Percentiles rank a stretch among this genome's conserved stretches.
phyloP scores from a whole-genome alignment of 2,797 vertebrate species.

The Danio kyathit region DNA sequence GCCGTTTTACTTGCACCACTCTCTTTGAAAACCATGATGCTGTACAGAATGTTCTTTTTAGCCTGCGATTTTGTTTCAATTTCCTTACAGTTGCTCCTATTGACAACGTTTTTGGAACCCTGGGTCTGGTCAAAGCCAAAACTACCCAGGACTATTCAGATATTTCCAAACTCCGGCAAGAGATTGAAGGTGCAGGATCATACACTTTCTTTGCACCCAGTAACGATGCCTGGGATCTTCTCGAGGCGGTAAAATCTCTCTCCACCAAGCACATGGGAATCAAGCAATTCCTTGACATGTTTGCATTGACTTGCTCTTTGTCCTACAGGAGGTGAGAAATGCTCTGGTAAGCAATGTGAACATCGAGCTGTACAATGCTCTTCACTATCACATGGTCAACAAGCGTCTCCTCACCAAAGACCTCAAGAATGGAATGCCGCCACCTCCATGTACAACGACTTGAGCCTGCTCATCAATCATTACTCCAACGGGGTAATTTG shows the following conservation, averaged over 20 bases:
- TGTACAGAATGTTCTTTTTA: not conserved
- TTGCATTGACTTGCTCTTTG: not conserved
- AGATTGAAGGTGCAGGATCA: slow-evolving; percentile 93
- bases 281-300: not conserved
- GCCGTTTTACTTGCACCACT: too few species aligned
- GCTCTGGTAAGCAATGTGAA: slow-evolving; percentile 95
- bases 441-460: slow-evolving; percentile 91
- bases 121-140: slow-evolving; percentile 88
- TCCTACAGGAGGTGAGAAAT: slow-evolving; percentile 79
- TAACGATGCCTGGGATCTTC: slow-evolving; percentile 92
- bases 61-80: not conserved
- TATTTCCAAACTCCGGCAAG: slow-evolving; percentile 85
- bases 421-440: slow-evolving; percentile 89
- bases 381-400: slow-evolving; percentile 96
- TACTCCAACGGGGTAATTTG: slow-evolving; percentile 93
- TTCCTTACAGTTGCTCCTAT: slow-evolving; percentile 88
- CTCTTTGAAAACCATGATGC: not conserved
- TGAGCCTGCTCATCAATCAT: slow-evolving; percentile 91
- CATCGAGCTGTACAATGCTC: slow-evolving; percentile 93
- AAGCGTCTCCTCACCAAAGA: slow-evolving; percentile 95
- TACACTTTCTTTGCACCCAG: slow-evolving; percentile 96
- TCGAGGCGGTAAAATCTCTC: slow-evolving; percentile 80
- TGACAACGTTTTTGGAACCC: slow-evolving; percentile 91
- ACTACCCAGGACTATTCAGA: slow-evolving; percentile 89
- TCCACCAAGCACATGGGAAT: not conserved